Evolutionary conservation across 2,797 vertebrate species (phyloP), one percentile per base, ranked within the genome.

Genomic region (Poecile montanus): DNA sequence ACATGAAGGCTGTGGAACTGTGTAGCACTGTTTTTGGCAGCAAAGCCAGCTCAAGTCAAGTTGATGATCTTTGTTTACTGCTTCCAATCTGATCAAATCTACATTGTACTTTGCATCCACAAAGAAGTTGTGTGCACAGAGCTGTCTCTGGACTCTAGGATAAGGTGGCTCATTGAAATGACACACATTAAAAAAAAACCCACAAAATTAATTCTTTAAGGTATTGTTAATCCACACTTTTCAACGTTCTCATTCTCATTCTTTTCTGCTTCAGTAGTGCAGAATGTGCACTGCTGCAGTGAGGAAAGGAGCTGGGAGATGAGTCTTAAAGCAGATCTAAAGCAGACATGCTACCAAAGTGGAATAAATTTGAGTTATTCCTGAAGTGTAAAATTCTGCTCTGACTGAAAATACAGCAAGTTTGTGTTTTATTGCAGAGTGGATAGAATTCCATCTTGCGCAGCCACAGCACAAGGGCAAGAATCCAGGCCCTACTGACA

Each of bases 401-500:
- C 65, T 83, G 54, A 67, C 75, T 80, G 78, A 75, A 88, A 82
- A 89, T 72, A 78, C 50, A 72, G 47, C 30, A 93, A 91, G 61
- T 85, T 92, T 95, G 72, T 81, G 58, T 82, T 93, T 68, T 71
- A 65, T 65, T 84, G 87, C 47, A 68, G n/a, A 38, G 66, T 3
- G 51, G 79, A 78, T 62, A 81, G 87, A 95, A 92, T 92, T 95
- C 72, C 72, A 56, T 75, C 58, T 58, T 73, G 56, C 56, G 82
- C 66, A 94, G 82, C 89, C 93, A 84, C 85, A 92, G 85, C 8
- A 19, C 40, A 44, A 83, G 81, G 94, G 93, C 92, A 94, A 76
- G 83, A 84, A 91, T 95, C 92, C 89, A 95, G 92, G 21, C 48
- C 50, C 70, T 68, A 73, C 73, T 45, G 10, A 96, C 93, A 95